Conservation (phyloP, 2,797 vertebrate genomes). For the Oreochromis grahami region DNA sequence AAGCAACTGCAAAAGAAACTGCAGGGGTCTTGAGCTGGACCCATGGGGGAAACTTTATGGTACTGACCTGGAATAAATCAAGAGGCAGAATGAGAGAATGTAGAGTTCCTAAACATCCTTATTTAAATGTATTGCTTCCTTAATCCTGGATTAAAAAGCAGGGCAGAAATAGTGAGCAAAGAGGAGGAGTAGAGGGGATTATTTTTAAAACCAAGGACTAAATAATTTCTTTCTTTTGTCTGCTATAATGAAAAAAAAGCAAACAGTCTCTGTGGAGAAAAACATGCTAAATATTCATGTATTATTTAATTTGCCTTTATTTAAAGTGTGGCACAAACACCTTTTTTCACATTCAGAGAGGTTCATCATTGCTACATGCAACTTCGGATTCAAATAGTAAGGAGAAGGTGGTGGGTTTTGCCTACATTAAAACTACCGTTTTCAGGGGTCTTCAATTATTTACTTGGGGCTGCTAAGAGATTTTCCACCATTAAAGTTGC, state of each 20-base stretch:
- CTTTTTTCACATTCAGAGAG: background rate
- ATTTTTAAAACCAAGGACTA: slow-evolving; percentile 16
- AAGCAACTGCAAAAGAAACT: background rate
- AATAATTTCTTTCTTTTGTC: slow-evolving; percentile 26
- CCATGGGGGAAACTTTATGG: slow-evolving; percentile 18
- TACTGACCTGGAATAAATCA: slow-evolving; percentile 33
- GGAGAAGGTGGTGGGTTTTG: background rate
- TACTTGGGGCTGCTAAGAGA: slow-evolving; percentile 51
- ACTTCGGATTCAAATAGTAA: slow-evolving; percentile 12
- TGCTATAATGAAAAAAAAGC: background rate
- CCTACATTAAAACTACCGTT: slow-evolving; percentile 17
- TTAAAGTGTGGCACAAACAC: slow-evolving; percentile 1
- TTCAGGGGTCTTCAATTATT: slow-evolving; percentile 62
- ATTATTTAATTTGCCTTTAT: background rate
- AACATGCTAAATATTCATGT: slow-evolving; percentile 1
- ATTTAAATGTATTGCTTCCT: slow-evolving; percentile 29
- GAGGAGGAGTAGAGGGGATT: slow-evolving; percentile 14
- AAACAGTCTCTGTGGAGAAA: background rate
- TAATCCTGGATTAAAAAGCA: slow-evolving; percentile 50
- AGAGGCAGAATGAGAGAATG: slow-evolving; percentile 16
- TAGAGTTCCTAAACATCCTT: slow-evolving; percentile 39
- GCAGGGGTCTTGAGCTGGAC: slow-evolving; percentile 3
- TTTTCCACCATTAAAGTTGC: slow-evolving; percentile 67
- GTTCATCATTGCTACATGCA: background rate
- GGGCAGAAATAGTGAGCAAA: slow-evolving; percentile 13